Percentiles rank a stretch among this genome's conserved stretches.
phyloP scores from a whole-genome alignment of 2,888 invertebrate species.

The Andricus quercusramuli region DNA sequence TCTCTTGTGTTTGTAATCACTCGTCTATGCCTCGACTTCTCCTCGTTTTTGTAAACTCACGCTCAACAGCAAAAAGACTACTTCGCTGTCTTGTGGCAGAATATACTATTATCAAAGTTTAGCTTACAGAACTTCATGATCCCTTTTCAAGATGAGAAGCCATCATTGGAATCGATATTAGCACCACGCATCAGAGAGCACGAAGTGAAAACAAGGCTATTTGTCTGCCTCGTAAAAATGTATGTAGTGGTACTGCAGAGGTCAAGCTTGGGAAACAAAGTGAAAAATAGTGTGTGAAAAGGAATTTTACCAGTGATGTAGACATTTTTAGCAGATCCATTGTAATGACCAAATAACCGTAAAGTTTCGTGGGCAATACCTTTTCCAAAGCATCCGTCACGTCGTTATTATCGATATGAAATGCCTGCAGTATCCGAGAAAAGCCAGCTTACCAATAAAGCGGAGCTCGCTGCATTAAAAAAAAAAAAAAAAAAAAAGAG shows the following conservation, averaged over 20 bases:
- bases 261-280: neutral
- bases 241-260: neutral
- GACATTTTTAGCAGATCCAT: neutral
- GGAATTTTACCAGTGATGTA: neutral
- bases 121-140: neutral
- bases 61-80: too few relatives aligned
- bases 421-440: neutral
- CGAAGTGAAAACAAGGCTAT: constrained; percentile 27
- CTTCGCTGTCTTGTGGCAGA: too few relatives aligned
- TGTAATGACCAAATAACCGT: neutral
- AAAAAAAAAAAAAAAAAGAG: neutral
- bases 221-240: constrained; percentile 8
- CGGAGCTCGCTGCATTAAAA: neutral
- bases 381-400: neutral
- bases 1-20: too few relatives aligned
- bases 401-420: neutral
- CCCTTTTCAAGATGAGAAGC: neutral
- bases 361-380: neutral
- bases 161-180: constrained; percentile 21
- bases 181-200: constrained; percentile 12
- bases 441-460: neutral
- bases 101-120: neutral
- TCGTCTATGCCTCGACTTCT: too few relatives aligned
- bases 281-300: neutral
- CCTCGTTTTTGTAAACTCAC: too few relatives aligned